Conservation (phyloP, 2,888 invertebrate genomes). For the Meteorus colon region DNA sequence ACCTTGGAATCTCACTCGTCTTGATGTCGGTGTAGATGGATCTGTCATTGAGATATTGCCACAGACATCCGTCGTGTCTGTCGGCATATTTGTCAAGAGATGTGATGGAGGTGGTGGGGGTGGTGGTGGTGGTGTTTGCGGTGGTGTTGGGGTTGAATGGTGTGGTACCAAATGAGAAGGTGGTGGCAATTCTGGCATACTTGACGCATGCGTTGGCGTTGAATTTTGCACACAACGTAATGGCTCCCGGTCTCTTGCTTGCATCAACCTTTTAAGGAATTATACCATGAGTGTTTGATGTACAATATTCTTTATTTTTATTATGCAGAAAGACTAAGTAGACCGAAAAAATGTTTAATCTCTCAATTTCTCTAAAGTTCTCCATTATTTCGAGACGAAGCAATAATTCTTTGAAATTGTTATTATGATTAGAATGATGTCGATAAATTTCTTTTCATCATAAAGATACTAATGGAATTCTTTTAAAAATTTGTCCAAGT, state of each 20-base stretch:
- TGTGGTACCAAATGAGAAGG: slow-evolving; percentile 62
- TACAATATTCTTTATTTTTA: background rate
- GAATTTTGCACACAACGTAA: slow-evolving; percentile 71
- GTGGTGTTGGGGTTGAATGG: slow-evolving; percentile 67
- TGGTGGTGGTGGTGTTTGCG: slow-evolving; percentile 47
- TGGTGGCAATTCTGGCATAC: slow-evolving; percentile 78
- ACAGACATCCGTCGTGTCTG: slow-evolving; percentile 50
- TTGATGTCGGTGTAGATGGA: slow-evolving; percentile 67
- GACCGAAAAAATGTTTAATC: background rate
- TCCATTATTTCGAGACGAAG: no score
- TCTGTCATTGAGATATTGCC: slow-evolving; percentile 55
- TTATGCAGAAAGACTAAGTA: background rate
- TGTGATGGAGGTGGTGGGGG: slow-evolving; percentile 53
- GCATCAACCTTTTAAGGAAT: slow-evolving; percentile 71
- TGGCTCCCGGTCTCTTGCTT: slow-evolving; percentile 77
- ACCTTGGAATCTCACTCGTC: slow-evolving; percentile 76
- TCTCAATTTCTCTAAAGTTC: no score
- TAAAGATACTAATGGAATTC: no score
- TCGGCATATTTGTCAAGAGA: slow-evolving; percentile 45
- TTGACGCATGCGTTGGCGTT: slow-evolving; percentile 75
- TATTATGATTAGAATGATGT: no score
- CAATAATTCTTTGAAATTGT: no score
- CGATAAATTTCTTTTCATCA: no score
- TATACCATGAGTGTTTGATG: slow-evolving; percentile 14
- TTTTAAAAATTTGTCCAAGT: no score